Percentiles rank a stretch among this genome's conserved stretches.
phyloP scores from a whole-genome alignment of 30 jellyfish, hydroid and myxozoan genomes.

The Clytia hemisphaerica region DNA sequence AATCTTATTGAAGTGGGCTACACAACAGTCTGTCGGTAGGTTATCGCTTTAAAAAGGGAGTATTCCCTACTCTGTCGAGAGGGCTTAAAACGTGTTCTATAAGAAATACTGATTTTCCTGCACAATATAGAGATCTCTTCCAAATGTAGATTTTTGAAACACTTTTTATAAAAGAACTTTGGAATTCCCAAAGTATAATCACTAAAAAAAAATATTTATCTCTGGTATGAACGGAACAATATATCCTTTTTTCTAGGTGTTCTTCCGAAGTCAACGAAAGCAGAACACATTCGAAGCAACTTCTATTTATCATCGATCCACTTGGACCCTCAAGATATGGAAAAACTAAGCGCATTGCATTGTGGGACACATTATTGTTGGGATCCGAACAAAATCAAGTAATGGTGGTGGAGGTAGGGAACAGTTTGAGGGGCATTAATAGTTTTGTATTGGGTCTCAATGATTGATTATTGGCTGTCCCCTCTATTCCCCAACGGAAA shows the following conservation, averaged over 20 bases:
- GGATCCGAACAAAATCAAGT: conserved; percentile 51
- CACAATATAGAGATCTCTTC: too few relatives aligned
- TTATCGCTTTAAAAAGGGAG: not conserved
- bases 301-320: conserved; percentile 35
- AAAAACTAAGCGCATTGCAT: conserved; percentile 38
- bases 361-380: conserved; percentile 71
- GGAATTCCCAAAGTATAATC: too few relatives aligned
- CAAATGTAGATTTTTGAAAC: too few relatives aligned
- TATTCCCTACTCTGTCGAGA: not conserved
- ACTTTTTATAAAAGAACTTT: too few relatives aligned
- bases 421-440: too few relatives aligned
- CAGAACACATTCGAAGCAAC: conserved; percentile 51
- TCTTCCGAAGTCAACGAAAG: conserved; percentile 74
- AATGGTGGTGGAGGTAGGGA: too few relatives aligned
- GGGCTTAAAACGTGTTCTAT: not conserved
- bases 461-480: too few relatives aligned
- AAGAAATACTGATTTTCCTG: too few relatives aligned
- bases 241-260: conserved; percentile 47
- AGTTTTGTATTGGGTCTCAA: too few relatives aligned
- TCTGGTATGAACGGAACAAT: not conserved
- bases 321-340: conserved; percentile 58
- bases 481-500: too few relatives aligned
- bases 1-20: conserved; percentile 70
- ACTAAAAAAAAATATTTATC: not conserved
- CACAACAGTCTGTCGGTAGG: conserved; percentile 92